Conservation (phyloP, 2,888 invertebrate species). For the Morpho deidamia region DNA sequence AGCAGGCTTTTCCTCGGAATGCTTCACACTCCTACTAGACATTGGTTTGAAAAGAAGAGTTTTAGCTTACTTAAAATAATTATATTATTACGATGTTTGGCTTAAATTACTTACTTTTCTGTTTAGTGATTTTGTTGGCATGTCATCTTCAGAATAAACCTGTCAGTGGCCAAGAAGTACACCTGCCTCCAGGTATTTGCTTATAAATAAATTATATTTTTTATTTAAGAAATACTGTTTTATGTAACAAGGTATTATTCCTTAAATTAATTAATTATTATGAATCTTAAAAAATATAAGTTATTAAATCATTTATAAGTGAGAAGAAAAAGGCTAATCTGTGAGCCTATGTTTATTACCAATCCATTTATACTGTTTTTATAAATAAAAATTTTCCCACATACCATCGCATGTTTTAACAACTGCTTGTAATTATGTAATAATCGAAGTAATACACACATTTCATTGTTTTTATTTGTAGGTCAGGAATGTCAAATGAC, state of each 20-base stretch:
- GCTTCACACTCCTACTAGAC: constrained; percentile 11
- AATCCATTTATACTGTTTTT: no score
- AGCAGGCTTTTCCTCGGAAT: constrained; percentile 11
- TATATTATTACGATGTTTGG: constrained; percentile 32
- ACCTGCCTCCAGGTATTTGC: constrained; percentile 49
- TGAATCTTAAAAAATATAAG: no score
- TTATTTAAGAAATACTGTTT: neutral
- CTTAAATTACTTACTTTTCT: constrained; percentile 29
- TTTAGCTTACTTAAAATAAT: neutral
- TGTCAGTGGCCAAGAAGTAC: constrained; percentile 51
- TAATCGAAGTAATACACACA: no score
- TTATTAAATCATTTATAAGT: no score
- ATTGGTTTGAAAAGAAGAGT: constrained; percentile 1
- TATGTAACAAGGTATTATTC: no score
- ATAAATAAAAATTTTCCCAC: no score
- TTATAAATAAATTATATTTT: neutral
- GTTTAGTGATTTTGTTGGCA: constrained; percentile 36
- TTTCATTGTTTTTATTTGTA: constrained; percentile 28
- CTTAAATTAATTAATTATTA: no score
- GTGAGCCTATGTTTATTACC: no score
- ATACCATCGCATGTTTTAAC: no score
- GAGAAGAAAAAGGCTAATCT: no score
- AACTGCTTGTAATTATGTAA: no score
- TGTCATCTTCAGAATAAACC: constrained; percentile 41
- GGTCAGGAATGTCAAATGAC: constrained; percentile 93